Conservation (phyloP, 2,113 vertebrate species). For the Centropus bengalensis region DNA sequence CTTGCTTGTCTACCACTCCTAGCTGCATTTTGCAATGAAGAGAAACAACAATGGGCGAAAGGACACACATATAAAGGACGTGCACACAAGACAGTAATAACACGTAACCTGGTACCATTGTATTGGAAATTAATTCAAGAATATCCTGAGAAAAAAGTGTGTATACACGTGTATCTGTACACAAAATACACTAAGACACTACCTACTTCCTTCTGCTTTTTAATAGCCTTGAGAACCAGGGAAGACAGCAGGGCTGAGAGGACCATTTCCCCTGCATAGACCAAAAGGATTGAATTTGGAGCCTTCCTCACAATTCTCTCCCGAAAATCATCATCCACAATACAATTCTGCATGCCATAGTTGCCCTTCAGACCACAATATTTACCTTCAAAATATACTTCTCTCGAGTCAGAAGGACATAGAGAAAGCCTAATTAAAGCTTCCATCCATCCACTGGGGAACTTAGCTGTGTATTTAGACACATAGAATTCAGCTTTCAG, state of each 20-base stretch:
- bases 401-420: not conserved
- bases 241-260: not conserved
- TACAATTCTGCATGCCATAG: not conserved
- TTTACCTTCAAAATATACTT: not conserved
- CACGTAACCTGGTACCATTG: not conserved
- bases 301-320: not conserved
- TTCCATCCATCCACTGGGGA: not conserved
- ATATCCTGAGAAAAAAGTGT: not conserved
- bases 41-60: not conserved
- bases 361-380: not conserved
- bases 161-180: not conserved
- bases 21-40: not conserved
- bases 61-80: not conserved
- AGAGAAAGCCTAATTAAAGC: not conserved
- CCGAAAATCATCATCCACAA: not conserved
- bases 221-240: not conserved
- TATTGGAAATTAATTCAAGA: not conserved
- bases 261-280: not conserved
- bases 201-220: not conserved
- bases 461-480: not conserved
- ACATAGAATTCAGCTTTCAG: not conserved
- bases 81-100: accelerated
- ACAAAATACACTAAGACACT: not conserved
- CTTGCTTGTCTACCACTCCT: not conserved
- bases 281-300: not conserved